Conservation (phyloP, 2,797 vertebrate species). For the Rhinoraja longicauda region DNA sequence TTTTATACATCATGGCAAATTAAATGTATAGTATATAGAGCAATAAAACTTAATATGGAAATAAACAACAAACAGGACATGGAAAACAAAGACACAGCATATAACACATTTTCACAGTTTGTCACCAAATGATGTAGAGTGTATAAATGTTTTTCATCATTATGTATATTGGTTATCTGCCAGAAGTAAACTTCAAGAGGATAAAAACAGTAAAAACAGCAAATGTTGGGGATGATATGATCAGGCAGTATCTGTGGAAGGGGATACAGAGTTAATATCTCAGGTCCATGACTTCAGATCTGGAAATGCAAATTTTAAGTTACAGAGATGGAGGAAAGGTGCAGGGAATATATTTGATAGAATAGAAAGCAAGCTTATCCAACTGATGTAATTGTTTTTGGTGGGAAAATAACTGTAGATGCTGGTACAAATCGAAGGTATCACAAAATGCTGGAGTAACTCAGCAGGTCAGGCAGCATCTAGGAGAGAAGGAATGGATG, state of each 20-base stretch:
- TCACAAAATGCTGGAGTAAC: no score
- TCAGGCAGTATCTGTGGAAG: neutral
- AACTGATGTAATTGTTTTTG: no score
- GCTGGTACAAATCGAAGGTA: no score
- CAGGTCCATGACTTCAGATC: no score
- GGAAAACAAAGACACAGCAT: neutral
- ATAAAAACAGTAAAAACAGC: neutral
- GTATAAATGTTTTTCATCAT: neutral
- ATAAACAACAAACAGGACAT: neutral
- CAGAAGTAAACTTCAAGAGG: neutral
- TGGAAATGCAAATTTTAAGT: no score
- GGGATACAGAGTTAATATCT: no score
- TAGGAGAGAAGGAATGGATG: no score
- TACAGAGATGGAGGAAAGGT: no score
- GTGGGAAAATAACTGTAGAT: no score
- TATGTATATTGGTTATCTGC: neutral
- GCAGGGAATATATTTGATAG: no score
- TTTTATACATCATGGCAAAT: neutral
- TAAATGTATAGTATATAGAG: neutral
- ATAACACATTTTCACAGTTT: neutral
- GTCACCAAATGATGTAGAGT: neutral
- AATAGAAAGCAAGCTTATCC: no score
- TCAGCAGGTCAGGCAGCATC: no score
- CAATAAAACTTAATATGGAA: neutral
- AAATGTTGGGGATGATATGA: neutral